phyloP scores from a whole-genome alignment of 2,888 invertebrate genomes.

The Panorpa germanica region DNA sequence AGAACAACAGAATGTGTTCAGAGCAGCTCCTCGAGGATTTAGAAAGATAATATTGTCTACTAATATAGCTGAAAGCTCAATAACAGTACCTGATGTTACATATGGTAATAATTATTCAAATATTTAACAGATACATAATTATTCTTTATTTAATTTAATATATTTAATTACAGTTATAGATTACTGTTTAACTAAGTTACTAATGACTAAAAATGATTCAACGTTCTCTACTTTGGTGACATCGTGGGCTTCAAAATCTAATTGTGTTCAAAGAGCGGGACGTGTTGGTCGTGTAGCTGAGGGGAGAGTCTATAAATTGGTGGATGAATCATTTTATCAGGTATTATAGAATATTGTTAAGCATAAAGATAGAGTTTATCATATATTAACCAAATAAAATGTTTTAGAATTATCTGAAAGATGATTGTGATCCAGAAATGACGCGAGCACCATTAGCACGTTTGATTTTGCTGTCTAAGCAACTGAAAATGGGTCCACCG shows the following conservation, averaged over 20 bases:
- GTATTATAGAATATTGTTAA: slow-evolving; percentile 18
- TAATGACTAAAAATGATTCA: no score
- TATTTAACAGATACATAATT: slow-evolving; percentile 1
- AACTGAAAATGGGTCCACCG: slow-evolving; percentile 66
- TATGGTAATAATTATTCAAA: slow-evolving; percentile 24
- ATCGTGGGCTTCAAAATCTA: slow-evolving; percentile 77
- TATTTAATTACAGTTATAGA: slow-evolving; percentile 55
- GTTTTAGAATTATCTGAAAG: slow-evolving; percentile 26
- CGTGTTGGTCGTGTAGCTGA: slow-evolving; percentile 76
- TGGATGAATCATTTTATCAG: slow-evolving; percentile 44
- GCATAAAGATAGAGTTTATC: slow-evolving; percentile 16
- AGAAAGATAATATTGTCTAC: slow-evolving; percentile 79
- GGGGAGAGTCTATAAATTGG: slow-evolving; percentile 71
- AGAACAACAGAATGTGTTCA: slow-evolving; percentile 46
- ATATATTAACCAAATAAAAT: slow-evolving; percentile 11
- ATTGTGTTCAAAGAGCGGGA: slow-evolving; percentile 78
- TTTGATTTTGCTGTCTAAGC: slow-evolving; percentile 62
- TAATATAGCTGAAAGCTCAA: slow-evolving; percentile 84
- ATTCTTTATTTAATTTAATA: slow-evolving; percentile 12
- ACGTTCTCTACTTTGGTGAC: slow-evolving; percentile 59
- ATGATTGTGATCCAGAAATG: slow-evolving; percentile 54
- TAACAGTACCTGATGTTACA: slow-evolving; percentile 74
- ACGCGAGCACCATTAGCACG: slow-evolving; percentile 62
- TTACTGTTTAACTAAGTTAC: slow-evolving; percentile 76
- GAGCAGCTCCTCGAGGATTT: slow-evolving; percentile 25